Conservation (phyloP, 2,113 vertebrate species). For the Beaufortia kweichowensis region DNA sequence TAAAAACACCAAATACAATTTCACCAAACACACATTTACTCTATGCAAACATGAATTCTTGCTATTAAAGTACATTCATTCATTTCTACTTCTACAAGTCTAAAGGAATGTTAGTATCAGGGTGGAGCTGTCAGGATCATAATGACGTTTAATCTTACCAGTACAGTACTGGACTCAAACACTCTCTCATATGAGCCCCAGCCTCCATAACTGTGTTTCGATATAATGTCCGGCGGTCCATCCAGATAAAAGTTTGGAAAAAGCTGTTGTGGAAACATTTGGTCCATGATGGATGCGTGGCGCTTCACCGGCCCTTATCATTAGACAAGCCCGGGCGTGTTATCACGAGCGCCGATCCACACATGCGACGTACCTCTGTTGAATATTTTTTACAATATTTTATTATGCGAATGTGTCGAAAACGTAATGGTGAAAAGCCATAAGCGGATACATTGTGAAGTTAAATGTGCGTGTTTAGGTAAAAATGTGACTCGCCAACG, state of each 20-base stretch:
- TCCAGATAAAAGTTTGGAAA: slow-evolving; percentile 64
- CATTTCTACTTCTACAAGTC: neutral
- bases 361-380: neutral
- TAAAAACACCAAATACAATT: neutral
- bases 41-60: neutral
- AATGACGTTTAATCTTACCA: neutral
- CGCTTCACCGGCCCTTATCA: neutral
- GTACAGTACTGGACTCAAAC: neutral
- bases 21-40: neutral
- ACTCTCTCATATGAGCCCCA: slow-evolving; percentile 66
- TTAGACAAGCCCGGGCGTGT: slow-evolving; percentile 39
- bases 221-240: slow-evolving; percentile 56
- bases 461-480: neutral
- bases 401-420: neutral
- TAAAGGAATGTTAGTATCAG: too few relatives aligned
- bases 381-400: neutral
- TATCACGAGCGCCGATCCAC: neutral
- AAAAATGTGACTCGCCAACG: neutral
- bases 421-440: neutral
- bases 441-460: neutral
- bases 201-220: slow-evolving; percentile 30
- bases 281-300: slow-evolving; percentile 60
- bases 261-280: slow-evolving; percentile 64
- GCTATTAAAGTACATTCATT: neutral
- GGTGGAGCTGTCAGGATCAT: neutral